phyloP scores from a whole-genome alignment of 2,113 vertebrate genomes.

The Herpetotheres cachinnans region DNA sequence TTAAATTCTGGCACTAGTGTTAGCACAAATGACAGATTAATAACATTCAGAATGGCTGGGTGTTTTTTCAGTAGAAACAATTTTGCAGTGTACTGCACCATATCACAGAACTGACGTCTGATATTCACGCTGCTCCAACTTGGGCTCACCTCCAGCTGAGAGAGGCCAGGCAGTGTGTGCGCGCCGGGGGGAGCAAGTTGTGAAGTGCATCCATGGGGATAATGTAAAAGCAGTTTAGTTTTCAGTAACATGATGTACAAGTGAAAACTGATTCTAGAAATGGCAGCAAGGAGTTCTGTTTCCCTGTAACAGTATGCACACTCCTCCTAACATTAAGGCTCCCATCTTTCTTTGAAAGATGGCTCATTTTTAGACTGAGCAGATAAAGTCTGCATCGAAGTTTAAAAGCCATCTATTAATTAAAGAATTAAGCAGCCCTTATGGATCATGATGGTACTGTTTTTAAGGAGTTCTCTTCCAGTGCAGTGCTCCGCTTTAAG shows the following conservation, averaged over 20 bases:
- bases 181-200: not conserved
- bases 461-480: not conserved
- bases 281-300: not conserved
- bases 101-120: not conserved
- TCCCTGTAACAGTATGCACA: not conserved
- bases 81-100: not conserved
- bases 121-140: not conserved
- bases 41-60: not conserved
- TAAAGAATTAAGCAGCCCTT: not conserved
- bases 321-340: not conserved
- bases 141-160: not conserved
- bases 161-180: not conserved
- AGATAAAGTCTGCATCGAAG: not conserved
- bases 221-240: not conserved
- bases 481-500: not conserved
- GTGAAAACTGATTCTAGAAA: not conserved
- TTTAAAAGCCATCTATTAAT: not conserved
- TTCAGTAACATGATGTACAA: not conserved
- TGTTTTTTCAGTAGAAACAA: not conserved
- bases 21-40: not conserved
- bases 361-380: not conserved
- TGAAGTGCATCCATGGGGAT: not conserved
- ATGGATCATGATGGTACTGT: not conserved
- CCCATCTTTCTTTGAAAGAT: not conserved
- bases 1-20: not conserved